Percentiles rank a stretch among this genome's conserved stretches.
phyloP scores from a whole-genome alignment of 2,888 invertebrate genomes.

The Ophioninae sp. region DNA sequence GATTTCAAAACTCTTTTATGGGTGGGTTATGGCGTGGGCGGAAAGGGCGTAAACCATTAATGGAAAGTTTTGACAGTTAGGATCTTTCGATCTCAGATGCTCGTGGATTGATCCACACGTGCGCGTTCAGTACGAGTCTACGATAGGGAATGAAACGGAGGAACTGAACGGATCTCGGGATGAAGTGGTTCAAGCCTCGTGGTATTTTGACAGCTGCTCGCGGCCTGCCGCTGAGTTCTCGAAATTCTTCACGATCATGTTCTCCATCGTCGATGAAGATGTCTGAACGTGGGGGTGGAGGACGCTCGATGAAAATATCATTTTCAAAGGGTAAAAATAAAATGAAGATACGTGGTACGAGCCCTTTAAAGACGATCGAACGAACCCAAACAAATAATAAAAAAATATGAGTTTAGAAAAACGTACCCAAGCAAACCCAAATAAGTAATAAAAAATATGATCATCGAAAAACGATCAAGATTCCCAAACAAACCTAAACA shows the following conservation, averaged over 20 bases:
- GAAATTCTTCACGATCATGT: neutral
- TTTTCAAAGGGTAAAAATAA: no score
- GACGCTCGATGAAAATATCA: neutral
- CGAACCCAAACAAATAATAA: no score
- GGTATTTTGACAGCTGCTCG: conserved; percentile 62
- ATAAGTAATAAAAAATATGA: no score
- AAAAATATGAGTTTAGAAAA: no score
- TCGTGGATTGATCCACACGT: neutral
- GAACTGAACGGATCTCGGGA: conserved; percentile 34
- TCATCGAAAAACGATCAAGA: no score
- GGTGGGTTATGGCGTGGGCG: no score
- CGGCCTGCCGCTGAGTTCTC: conserved; percentile 12
- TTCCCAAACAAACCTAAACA: no score
- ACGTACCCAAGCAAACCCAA: no score
- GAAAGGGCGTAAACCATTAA: neutral
- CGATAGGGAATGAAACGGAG: conserved; percentile 24
- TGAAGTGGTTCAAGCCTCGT: conserved; percentile 36
- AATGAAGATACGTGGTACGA: no score
- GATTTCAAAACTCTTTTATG: no score
- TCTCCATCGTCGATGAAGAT: conserved; percentile 29
- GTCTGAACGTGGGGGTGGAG: neutral
- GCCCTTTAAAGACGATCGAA: no score
- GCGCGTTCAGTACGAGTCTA: conserved; percentile 9
- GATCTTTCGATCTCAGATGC: neutral
- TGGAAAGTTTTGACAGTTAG: conserved; percentile 8